phyloP scores from a whole-genome alignment of 2,797 vertebrate genomes.

The Pachyuromys duprasi region DNA sequence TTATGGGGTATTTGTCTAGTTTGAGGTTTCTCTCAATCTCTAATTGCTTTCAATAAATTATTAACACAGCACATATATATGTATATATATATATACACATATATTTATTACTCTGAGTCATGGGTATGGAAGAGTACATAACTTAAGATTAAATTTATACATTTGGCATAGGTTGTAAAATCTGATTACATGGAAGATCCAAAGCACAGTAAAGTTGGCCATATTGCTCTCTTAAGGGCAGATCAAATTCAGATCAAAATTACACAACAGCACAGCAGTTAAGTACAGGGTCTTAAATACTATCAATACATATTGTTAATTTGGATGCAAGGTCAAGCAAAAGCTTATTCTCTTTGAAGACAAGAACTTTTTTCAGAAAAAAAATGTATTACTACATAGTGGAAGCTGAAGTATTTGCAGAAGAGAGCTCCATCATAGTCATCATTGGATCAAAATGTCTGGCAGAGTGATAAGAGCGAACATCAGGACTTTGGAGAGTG shows the following conservation, averaged over 20 bases:
- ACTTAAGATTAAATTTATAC: background rate
- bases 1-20: background rate
- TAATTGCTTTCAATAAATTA: background rate
- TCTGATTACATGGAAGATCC: background rate
- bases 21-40: background rate
- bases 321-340: background rate
- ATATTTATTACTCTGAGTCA: background rate
- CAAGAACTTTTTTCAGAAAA: background rate
- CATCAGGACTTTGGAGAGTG: background rate
- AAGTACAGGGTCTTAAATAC: background rate
- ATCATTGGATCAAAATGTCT: background rate
- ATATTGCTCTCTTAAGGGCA: too few species aligned
- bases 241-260: background rate
- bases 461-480: background rate
- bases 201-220: too few species aligned
- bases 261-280: background rate
- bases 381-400: background rate
- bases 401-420: background rate
- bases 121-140: background rate
- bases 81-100: too few species aligned
- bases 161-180: background rate
- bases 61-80: background rate
- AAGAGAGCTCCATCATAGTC: background rate
- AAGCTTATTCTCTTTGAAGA: background rate
- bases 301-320: background rate